Base-by-base conservation (phyloP, 1,140 invertebrate genomes). In the Ephestia elutella region DNA sequence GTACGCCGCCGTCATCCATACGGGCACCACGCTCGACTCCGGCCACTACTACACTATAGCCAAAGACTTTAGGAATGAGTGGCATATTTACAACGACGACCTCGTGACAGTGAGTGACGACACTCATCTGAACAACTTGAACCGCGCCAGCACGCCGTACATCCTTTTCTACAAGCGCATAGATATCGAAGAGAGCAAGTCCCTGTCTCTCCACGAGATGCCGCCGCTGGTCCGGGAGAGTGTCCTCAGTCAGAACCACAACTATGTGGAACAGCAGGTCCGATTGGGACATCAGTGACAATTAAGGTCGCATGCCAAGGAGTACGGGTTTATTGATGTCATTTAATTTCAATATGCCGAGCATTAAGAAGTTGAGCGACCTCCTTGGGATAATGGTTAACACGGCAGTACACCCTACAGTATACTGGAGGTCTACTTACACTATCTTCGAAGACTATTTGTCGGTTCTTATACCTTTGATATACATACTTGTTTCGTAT, bases 11-110 rank as follows among this genome's bases (percentile, higher is more conserved):
- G 94, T 97, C 0, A 93, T 97, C 0, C 96, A 97, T 78, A 93
- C 93, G 0, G 95, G 96, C 1, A 92, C 92, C 11, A 95, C 92
- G 44, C 92, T 95, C 65, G 94, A 96, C 73, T 94, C 94, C 5
- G 96, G 96, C 0, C 96, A 97, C 78, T 97, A 97, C 77, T 96
- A 96, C 72, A 95, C 95, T 0, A 93, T 95, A 67, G 95, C 94
- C 0, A 91, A 93, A 25, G 93, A 94, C 73, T 82, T 85, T 3
- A 32, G 30, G 8, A 10, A 90, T 18, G 87, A 92, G 1, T 97
- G 95, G 96, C 95, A 92, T 74, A 92, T 94, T 64, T 96, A 95
- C 71, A 96, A 96, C 71, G 95, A 97, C 65, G 93, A 91, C 56
- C 83, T 90, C 2, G 94, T 96, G 0, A 91, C 91, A 0, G 81